These are phyloP conservation scores for Uloborus diversus DNA, from an alignment of 1,140 invertebrate species.

Conservation along the genomic window DNA sequence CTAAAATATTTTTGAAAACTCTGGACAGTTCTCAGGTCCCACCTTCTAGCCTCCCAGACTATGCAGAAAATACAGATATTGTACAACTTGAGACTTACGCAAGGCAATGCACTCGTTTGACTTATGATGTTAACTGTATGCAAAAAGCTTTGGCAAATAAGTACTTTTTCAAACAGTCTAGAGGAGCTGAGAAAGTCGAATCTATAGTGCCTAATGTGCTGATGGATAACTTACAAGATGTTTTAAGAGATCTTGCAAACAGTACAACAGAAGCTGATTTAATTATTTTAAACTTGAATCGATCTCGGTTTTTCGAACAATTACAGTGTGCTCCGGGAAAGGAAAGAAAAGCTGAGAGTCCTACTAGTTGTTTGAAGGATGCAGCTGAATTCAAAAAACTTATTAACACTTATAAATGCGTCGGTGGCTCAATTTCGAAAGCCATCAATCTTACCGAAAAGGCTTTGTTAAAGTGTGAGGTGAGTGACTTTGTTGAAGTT, in stretches of 20 bases:
- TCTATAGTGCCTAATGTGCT: not conserved
- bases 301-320: no score
- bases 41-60: not conserved
- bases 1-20: not conserved
- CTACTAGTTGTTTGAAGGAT: no score
- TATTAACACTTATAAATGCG: no score
- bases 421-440: no score
- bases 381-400: no score
- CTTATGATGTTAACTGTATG: slow-evolving; percentile 13
- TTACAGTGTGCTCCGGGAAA: no score
- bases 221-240: not conserved
- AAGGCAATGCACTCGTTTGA: slow-evolving; percentile 19
- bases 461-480: no score
- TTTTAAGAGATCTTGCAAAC: not conserved
- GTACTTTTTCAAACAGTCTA: not conserved
- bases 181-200: not conserved
- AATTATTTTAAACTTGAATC: not conserved
- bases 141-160: not conserved
- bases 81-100: slow-evolving; percentile 1
- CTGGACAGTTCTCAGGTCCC: not conserved
- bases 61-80: slow-evolving; percentile 1
- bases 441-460: no score
- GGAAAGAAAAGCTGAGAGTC: no score
- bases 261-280: slow-evolving; percentile 11
- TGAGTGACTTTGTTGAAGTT: no score